These are phyloP conservation scores for Trichopria drosophilae DNA, from an alignment of 2,888 invertebrate genomes.

Conservation along the genomic window DNA sequence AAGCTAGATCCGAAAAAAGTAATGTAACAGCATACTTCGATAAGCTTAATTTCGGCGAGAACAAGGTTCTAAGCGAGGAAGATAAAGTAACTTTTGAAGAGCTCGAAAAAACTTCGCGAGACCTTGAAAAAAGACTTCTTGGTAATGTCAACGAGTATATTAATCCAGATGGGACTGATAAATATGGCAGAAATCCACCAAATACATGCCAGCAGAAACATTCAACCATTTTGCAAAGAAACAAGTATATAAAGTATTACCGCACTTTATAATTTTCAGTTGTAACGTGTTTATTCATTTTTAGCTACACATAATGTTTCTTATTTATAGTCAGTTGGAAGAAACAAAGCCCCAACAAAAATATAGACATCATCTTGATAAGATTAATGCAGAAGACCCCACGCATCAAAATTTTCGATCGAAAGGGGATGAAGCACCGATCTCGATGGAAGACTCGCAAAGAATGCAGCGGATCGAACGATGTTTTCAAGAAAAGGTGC, in stretches of 20 bases:
- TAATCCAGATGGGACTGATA: slow-evolving; percentile 32
- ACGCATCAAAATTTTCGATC: too few species aligned
- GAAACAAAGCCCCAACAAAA: neutral
- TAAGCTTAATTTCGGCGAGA: slow-evolving; percentile 35
- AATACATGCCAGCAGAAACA: slow-evolving; percentile 27
- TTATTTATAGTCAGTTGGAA: neutral
- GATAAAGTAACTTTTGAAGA: slow-evolving; percentile 42
- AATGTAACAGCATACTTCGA: slow-evolving; percentile 39
- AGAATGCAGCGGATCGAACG: too few species aligned
- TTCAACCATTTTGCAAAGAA: slow-evolving; percentile 22
- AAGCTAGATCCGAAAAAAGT: slow-evolving; percentile 24
- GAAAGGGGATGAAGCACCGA: too few species aligned
- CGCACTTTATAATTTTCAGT: slow-evolving; percentile 5
- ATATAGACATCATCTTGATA: too few species aligned
- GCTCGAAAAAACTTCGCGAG: slow-evolving; percentile 46
- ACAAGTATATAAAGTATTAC: slow-evolving; percentile 23
- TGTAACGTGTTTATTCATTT: too few species aligned
- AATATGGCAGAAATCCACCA: slow-evolving; percentile 21
- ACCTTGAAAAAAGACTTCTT: slow-evolving; percentile 50
- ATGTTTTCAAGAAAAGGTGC: too few species aligned
- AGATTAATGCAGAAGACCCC: too few species aligned
- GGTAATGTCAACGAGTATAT: slow-evolving; percentile 43
- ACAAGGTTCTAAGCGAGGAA: too few species aligned
- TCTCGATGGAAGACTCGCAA: too few species aligned
- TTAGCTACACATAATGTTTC: neutral